Conservation (phyloP, 2,113 vertebrate genomes). For the Candoia aspera region DNA sequence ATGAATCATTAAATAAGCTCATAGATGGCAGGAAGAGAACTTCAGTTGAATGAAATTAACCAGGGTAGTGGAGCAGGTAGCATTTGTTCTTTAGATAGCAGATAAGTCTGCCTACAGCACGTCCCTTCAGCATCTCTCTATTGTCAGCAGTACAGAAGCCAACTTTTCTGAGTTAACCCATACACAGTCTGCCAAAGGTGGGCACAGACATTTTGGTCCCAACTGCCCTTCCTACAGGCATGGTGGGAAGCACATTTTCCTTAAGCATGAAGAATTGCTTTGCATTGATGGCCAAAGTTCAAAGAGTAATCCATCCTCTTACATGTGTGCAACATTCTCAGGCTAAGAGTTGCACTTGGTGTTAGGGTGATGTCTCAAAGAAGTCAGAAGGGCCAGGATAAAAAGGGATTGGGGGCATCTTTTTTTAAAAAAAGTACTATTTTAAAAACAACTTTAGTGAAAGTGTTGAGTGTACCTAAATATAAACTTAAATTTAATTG, state of each 20-base stretch:
- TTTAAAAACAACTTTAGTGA: no score
- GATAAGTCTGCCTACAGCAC: not conserved
- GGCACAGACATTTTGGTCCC: not conserved
- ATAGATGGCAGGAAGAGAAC: slow-evolving; percentile 15
- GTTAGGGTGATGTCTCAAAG: no score
- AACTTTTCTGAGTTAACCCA: not conserved
- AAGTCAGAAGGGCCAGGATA: no score
- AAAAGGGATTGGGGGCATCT: no score
- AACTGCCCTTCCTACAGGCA: not conserved
- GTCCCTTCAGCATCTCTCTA: not conserved
- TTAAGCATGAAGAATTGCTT: not conserved
- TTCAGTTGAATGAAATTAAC: not conserved
- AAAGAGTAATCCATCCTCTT: not conserved
- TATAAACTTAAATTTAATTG: no score
- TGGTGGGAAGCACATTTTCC: not conserved
- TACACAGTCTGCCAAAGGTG: not conserved
- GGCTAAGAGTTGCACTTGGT: not conserved
- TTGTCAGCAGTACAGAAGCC: not conserved
- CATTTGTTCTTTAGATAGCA: not conserved
- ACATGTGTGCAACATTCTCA: not conserved
- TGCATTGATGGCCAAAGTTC: not conserved
- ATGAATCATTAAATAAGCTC: slow-evolving; percentile 38
- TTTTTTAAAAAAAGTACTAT: no score
- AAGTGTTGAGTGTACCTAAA: no score
- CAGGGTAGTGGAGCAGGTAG: not conserved